Evolutionary conservation across 1,140 invertebrate species (phyloP).

Genomic region (Campoletis sonorensis): DNA sequence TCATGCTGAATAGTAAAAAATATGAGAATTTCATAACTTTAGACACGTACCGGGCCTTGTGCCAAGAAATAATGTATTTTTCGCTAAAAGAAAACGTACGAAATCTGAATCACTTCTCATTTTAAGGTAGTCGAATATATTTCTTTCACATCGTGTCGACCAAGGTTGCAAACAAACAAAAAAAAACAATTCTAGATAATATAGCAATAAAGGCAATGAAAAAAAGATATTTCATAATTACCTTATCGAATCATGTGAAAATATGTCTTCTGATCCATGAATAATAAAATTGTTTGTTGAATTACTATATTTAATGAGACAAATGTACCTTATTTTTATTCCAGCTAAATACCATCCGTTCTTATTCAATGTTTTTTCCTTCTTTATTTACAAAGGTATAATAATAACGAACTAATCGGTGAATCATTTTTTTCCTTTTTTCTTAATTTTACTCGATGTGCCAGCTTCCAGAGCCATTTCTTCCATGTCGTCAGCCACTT

Average conservation of each 20-base stretch:
- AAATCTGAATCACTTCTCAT: neutral
- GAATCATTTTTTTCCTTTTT: conserved; percentile 22
- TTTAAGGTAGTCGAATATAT: conserved; percentile 5
- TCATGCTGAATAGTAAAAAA: neutral
- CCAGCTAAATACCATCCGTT: no score
- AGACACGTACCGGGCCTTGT: neutral
- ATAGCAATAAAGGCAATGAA: neutral
- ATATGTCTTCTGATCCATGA: conserved; percentile 40
- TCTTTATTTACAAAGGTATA: conserved; percentile 37
- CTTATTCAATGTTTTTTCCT: neutral
- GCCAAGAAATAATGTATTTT: conserved; percentile 32
- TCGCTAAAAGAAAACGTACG: neutral
- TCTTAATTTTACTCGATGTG: conserved; percentile 31
- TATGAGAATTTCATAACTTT: conserved; percentile 17
- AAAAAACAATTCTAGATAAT: conserved; percentile 11
- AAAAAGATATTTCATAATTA: conserved; percentile 39
- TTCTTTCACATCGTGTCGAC: conserved; percentile 3
- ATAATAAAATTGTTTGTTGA: conserved; percentile 41
- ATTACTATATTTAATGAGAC: conserved; percentile 43
- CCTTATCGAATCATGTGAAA: conserved; percentile 29
- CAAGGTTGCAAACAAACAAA: conserved; percentile 1
- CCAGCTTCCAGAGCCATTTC: conserved; percentile 53
- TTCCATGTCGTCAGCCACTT: conserved; percentile 61
- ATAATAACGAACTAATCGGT: neutral
- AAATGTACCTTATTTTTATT: neutral